Evolutionary conservation across 1,140 invertebrate genomes (phyloP), one percentile per base, ranked within the genome.

Genomic region (Schlechtendalia chinensis): DNA sequence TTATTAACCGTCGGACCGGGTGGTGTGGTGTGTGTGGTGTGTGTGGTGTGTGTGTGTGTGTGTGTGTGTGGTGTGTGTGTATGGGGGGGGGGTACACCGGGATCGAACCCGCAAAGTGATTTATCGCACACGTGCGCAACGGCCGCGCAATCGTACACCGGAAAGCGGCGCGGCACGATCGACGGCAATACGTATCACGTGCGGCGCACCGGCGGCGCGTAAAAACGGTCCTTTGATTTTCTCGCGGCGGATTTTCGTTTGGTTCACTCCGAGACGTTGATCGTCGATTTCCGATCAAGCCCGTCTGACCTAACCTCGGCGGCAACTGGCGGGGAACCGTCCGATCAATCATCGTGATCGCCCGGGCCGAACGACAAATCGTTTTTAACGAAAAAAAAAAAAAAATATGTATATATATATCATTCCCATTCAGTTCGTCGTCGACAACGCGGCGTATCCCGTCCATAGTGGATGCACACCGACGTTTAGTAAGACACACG

Each of bases 341-440:
- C 75, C 61, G 63, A 79, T 79, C 75, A 79, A 79, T 79, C 75
- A 79, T 79, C 75, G 45, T 16, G 58, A 79, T 79, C 75, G 75
- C 58, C 58, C 58, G 75, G 63, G 75, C 75, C 39, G 75, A 79
- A 79, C 75, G 75, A 79, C 75, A 79, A 79, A 79, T 79, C 75
- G 63, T 79, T 79, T 79, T 79, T n/a, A n/a, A n/a, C 75, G 75
- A 45, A 79, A 63, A 63, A 79, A 61, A 77, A 77, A 39, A 39
- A 39, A 39, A 39, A 39, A 39, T 8, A 39, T 4, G 45, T 77
- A 11, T 77, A 39, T 8, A 39, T 4, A 59, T 77, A 11, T 77
- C 56, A 63, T 61, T 79, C 16, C 56, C 19, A 63, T 79, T 79
- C 75, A 79, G 63, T 61, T 39, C n/a, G n/a, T n/a, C n/a, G n/a